phyloP scores from a whole-genome alignment of 2,113 vertebrate species.

The Trinectes maculatus region DNA sequence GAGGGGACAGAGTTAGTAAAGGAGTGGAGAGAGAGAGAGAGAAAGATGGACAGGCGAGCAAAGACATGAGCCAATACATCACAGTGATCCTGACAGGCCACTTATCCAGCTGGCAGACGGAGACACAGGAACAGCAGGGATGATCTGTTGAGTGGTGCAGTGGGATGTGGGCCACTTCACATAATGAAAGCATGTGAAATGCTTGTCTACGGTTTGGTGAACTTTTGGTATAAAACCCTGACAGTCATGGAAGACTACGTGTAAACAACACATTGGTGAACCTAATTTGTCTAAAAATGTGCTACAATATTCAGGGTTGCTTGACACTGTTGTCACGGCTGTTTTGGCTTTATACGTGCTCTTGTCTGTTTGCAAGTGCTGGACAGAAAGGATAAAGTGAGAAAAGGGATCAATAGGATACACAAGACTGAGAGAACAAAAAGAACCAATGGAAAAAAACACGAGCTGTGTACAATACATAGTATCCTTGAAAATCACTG shows the following conservation, averaged over 20 bases:
- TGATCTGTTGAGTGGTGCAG: constrained; percentile 57
- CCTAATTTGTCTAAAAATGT: neutral
- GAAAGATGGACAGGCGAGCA: constrained; percentile 12
- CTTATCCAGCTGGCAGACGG: constrained; percentile 74
- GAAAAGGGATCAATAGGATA: neutral
- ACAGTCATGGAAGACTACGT: constrained; percentile 1
- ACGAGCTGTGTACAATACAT: neutral
- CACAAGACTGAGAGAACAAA: neutral
- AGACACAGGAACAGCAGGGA: constrained; percentile 61
- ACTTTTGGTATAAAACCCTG: constrained; percentile 22
- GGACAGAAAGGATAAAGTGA: neutral
- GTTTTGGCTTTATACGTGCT: neutral
- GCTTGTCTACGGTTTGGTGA: constrained; percentile 33
- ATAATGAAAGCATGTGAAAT: constrained; percentile 63
- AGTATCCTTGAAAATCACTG: neutral
- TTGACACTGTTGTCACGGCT: constrained; percentile 6
- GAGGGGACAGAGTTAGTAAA: constrained; percentile 24
- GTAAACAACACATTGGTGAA: constrained; percentile 5
- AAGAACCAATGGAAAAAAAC: constrained; percentile 3
- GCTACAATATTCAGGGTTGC: constrained; percentile 2
- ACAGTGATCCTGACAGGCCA: constrained; percentile 67
- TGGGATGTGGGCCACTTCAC: constrained; percentile 60
- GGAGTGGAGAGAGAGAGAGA: constrained; percentile 5
- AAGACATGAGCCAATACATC: constrained; percentile 62
- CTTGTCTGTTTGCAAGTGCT: neutral